Base-by-base conservation (phyloP, 2,888 invertebrate species). In the Synanthedon vespiformis region DNA sequence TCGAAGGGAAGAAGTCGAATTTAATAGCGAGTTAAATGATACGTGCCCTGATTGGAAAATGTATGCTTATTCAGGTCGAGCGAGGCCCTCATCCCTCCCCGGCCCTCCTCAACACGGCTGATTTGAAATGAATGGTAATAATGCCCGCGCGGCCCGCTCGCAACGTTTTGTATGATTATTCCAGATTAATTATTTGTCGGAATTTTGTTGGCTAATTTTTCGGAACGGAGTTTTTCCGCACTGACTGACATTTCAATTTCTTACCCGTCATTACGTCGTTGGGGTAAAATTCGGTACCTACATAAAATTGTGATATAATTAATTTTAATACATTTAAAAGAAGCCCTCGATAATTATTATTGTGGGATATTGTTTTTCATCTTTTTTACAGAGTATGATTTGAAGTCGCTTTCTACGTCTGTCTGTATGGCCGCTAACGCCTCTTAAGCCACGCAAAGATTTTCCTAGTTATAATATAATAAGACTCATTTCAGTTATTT, bases 11-110 rank as follows among this genome's bases (percentile, higher is more conserved):
- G 83, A 84, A 83, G 83, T 80, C 79, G 84, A 81, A 84, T 86
- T 87, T 87, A 85, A 87, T 86, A 86, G 87, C 84, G 70, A 85
- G 85, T 86, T 87, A 83, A 87, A 87, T 87, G 85, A 86, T 85
- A 87, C 87, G 87, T 87, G 84, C 74, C 76, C 81, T 86, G 85
- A 87, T 86, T 87, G 87, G 87, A 87, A 87, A 87, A 86, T 86
- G 85, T 87, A 85, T 85, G 85, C 80, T 85, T 85, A 86, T 87
- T 87, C 87, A 86, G 80, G 80, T 80, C 82, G 82, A 71, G 69
- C 74, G 70, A 64, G 67, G 68, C 72, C 68, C 66, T 59, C 67
- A 58, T 70, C 74, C 72, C 70, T 74, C 73, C 74, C 60, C 65
- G 73, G 77, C 79, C 14, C 22, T 51, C 55, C 54, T 76, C 52